A percentile compares a stretch with the other conserved stretches of the same genome.
These are phyloP conservation scores for Lerema accius DNA, from an alignment of 1,140 invertebrate species.

Conservation along the genomic window DNA sequence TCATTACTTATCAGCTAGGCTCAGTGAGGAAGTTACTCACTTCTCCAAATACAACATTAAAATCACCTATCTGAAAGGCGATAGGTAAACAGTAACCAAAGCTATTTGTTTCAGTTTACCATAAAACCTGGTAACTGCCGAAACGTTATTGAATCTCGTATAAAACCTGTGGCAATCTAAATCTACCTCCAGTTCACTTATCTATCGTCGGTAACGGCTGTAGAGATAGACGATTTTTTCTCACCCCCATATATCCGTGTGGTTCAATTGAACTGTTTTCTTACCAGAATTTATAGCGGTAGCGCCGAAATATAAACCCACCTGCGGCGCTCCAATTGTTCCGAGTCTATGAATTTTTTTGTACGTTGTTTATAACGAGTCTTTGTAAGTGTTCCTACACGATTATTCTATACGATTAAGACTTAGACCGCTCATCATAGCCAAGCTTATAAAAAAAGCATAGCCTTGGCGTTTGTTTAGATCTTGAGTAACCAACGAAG, in stretches of 20 bases:
- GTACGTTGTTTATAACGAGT: neutral
- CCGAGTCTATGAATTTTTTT: constrained; percentile 12
- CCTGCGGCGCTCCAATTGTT: constrained; percentile 31
- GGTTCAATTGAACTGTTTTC: constrained; percentile 52
- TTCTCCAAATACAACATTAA: too few relatives aligned
- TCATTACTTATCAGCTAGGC: too few relatives aligned
- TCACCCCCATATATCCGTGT: constrained; percentile 45
- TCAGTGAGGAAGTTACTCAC: too few relatives aligned
- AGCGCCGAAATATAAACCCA: constrained; percentile 44
- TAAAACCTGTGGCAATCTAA: constrained; percentile 3
- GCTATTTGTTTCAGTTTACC: neutral
- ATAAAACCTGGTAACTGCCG: neutral
- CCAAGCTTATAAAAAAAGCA: too few relatives aligned
- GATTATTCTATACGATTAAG: too few relatives aligned
- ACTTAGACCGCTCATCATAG: too few relatives aligned
- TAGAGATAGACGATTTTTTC: constrained; percentile 40
- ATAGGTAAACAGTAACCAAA: neutral
- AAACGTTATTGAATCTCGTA: neutral
- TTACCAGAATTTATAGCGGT: constrained; percentile 47
- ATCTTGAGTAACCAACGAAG: too few relatives aligned
- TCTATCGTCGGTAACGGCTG: constrained; percentile 18
- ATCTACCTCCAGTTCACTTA: constrained; percentile 19
- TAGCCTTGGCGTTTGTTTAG: too few relatives aligned
- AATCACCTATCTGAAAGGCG: too few relatives aligned
- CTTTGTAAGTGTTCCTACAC: neutral